Evolutionary conservation across 2,888 invertebrate genomes (phyloP).

Genomic region (Heliconius ismenius): DNA sequence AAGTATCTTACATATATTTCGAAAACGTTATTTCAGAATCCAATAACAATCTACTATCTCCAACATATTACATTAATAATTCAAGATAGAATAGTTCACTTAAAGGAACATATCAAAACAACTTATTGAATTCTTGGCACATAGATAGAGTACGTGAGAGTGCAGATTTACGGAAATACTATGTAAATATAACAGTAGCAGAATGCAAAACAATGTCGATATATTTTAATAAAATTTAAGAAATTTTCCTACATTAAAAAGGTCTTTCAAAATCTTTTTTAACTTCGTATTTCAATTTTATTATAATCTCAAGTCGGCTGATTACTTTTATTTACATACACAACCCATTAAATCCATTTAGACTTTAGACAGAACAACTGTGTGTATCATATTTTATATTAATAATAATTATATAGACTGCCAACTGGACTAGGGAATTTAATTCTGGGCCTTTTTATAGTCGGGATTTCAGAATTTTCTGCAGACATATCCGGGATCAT

Average conservation of each 20-base stretch:
- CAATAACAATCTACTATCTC: background rate
- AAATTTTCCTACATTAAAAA: background rate
- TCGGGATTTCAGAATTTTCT: too few relatives aligned
- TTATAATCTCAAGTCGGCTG: background rate
- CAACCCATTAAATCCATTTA: background rate
- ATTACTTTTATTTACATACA: background rate
- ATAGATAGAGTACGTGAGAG: constrained; percentile 35
- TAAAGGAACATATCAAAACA: constrained; percentile 31
- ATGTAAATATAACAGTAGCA: constrained; percentile 29
- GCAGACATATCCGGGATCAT: too few relatives aligned
- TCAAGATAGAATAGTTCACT: constrained; percentile 13
- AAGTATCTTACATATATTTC: background rate
- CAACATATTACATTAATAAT: constrained; percentile 21
- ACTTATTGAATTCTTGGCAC: constrained; percentile 39
- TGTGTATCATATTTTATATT: background rate
- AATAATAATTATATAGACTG: background rate
- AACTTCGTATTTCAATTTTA: background rate
- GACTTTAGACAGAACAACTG: background rate
- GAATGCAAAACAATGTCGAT: constrained; percentile 27
- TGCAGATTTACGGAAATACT: constrained; percentile 33
- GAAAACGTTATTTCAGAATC: background rate
- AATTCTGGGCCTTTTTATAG: too few relatives aligned
- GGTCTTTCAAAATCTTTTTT: background rate
- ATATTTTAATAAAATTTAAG: background rate
- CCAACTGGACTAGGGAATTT: background rate